Base-by-base conservation (phyloP, 2,113 vertebrate species). In the Corythornis vintsioides region DNA sequence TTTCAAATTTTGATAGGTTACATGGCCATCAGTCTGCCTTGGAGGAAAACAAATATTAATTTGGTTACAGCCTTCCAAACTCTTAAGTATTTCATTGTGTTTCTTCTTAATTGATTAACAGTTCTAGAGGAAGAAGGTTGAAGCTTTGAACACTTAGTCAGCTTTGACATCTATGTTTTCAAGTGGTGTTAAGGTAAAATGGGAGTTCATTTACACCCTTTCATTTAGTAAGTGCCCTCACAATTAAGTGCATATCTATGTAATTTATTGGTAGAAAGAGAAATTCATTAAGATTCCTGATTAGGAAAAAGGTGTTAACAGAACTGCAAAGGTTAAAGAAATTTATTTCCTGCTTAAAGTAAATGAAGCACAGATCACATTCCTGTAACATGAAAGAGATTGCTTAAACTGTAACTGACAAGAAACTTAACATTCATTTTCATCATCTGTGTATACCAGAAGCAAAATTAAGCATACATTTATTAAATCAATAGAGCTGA, bases 271-370 rank as follows among this genome's bases (percentile, higher is more conserved):
- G 22, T 83, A 95, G 71, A 89, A 42, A 50, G 53, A 95, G 61
- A 95, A 95, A 92, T 90, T 82, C n/a, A 91, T 96, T 96, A 94
- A 89, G 81, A 75, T 60, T 90, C 67, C 33, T 87, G 86, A 89
- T 94, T 61, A 94, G 63, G 38, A 80, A 78, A 94, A 84, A 64
- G 4, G 5, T 15, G 3, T 74, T 87, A 89, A 74, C 64, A 78
- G 48, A 72, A 84, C 50, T 91, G 28, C 66, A 40, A 61, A 95
- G 53, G 71, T 94, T 94, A 83, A 28, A 89, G 59, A 91, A 81
- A 95, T 85, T 80, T 52, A 81, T 22, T 29, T 74, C 7, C 48
- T 25, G 15, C n/a, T 60, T 73, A 88, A 72, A 52, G 53, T 52
- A 56, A 84, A 59, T 90, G 71, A 78, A 83, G 47, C 75, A 81